phyloP scores from a whole-genome alignment of 2,797 vertebrate genomes.

The Betta splendens region DNA sequence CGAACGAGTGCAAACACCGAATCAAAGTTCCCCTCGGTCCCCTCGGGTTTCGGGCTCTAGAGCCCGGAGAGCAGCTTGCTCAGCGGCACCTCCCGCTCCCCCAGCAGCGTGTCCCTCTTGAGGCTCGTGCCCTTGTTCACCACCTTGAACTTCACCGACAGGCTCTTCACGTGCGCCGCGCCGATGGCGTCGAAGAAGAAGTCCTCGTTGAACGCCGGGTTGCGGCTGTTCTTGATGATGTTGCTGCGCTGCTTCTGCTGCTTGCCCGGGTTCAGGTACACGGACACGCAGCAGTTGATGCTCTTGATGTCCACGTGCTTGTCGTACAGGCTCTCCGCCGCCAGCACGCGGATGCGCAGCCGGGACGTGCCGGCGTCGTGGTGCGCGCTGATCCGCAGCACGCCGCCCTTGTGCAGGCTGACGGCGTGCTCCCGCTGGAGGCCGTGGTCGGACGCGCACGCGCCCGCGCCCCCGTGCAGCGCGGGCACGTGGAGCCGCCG shows the following conservation, averaged over 20 bases:
- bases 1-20: constrained; percentile 50
- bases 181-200: constrained; percentile 96
- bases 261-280: constrained; percentile 95
- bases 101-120: constrained; percentile 92
- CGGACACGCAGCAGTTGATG: constrained; percentile 95
- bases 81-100: constrained; percentile 91
- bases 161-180: constrained; percentile 84
- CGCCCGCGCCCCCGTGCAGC: constrained; percentile 64
- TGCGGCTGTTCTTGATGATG: constrained; percentile 97
- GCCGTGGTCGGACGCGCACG: constrained; percentile 61
- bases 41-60: constrained; percentile 50
- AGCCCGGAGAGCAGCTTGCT: constrained; percentile 84
- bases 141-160: constrained; percentile 94
- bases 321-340: constrained; percentile 91
- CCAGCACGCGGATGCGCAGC: constrained; percentile 88
- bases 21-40: constrained; percentile 12
- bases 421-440: constrained; percentile 81
- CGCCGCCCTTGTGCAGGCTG: constrained; percentile 87
- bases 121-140: constrained; percentile 98
- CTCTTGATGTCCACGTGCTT: constrained; percentile 86
- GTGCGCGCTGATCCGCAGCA: constrained; percentile 86
- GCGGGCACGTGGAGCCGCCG: constrained; percentile 86
- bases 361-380: constrained; percentile 88
- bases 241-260: constrained; percentile 96
- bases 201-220: constrained; percentile 96